Evolutionary conservation across 2,113 vertebrate genomes (phyloP).

Genomic region (Oceanodroma tethys): DNA sequence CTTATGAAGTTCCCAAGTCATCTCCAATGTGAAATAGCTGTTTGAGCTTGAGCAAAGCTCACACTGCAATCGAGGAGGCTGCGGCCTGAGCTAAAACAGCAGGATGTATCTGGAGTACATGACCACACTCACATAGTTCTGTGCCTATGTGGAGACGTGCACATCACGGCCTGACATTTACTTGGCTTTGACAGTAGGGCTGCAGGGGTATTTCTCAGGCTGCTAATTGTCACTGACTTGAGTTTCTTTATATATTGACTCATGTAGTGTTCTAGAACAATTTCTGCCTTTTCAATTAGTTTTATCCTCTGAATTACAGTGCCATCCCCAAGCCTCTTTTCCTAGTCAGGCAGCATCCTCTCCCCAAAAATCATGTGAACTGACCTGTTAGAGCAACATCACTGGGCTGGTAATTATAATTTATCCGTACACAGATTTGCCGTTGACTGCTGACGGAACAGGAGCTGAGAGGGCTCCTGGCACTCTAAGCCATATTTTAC

Average conservation of each 20-base stretch:
- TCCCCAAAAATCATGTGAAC: background rate
- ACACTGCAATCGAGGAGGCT: background rate
- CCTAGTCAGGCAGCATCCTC: background rate
- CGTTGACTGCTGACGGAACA: background rate
- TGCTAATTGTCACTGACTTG: background rate
- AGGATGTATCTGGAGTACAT: background rate
- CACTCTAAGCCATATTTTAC: background rate
- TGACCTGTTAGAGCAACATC: background rate
- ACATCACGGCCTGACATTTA: background rate
- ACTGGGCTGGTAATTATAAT: background rate
- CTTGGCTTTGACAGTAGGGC: background rate
- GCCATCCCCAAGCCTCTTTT: background rate
- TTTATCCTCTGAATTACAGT: background rate
- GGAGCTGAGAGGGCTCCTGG: background rate
- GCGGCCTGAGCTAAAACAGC: background rate
- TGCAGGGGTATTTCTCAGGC: background rate
- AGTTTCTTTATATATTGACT: background rate
- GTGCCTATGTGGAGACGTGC: background rate
- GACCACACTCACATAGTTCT: background rate
- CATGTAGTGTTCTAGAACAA: background rate
- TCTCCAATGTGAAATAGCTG: background rate
- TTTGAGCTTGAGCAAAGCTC: background rate
- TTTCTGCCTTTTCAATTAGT: background rate
- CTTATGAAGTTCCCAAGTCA: background rate
- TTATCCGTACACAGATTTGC: background rate